Conservation (phyloP, 1,140 invertebrate genomes). For the Latrodectus geometricus region DNA sequence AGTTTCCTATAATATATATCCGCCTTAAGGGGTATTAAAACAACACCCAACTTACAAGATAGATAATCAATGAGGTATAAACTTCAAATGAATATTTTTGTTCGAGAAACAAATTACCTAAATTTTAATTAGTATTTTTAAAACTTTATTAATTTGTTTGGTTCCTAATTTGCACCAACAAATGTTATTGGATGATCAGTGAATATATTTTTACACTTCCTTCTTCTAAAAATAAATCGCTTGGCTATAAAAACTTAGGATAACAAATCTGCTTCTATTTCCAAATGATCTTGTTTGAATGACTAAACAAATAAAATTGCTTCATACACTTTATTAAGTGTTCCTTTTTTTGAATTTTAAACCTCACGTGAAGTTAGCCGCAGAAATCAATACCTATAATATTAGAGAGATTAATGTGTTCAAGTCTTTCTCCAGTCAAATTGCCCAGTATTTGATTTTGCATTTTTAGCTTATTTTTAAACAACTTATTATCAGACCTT, state of each 20-base stretch:
- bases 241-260: slow-evolving; percentile 47
- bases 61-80: not conserved
- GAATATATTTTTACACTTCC: slow-evolving; percentile 10
- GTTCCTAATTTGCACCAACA: slow-evolving; percentile 6
- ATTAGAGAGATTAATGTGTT: slow-evolving; percentile 9
- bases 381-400: slow-evolving; percentile 39
- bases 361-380: slow-evolving; percentile 29
- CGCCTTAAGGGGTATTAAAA: slow-evolving; percentile 5
- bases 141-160: not conserved
- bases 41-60: not conserved
- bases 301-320: slow-evolving; percentile 28
- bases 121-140: not conserved
- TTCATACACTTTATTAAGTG: slow-evolving; percentile 20
- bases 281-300: slow-evolving; percentile 4
- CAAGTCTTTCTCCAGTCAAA: slow-evolving; percentile 6
- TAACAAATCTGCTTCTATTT: not conserved
- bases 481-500: slow-evolving; percentile 34
- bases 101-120: not conserved
- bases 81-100: slow-evolving; percentile 1
- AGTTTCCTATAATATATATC: not conserved
- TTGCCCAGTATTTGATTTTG: slow-evolving; percentile 2
- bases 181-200: slow-evolving; percentile 10
- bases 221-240: not conserved
- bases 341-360: not conserved
- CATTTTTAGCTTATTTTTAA: slow-evolving; percentile 19